These are phyloP conservation scores for Leucopsar rothschildi DNA, from an alignment of 2,113 vertebrate species.

Conservation along the genomic window DNA sequence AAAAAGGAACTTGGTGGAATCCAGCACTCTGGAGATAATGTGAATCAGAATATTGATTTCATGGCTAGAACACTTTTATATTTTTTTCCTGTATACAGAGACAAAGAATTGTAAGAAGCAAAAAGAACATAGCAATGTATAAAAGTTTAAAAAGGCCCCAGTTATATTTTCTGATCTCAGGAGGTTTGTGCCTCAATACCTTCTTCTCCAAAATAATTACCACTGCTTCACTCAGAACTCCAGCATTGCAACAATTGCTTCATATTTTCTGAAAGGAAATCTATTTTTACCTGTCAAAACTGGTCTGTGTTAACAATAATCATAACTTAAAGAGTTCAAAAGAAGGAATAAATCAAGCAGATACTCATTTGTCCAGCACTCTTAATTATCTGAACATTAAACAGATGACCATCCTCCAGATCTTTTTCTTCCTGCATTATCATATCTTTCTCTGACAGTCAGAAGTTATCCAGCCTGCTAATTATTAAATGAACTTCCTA, in stretches of 20 bases:
- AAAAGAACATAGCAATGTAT: not conserved
- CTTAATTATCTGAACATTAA: not conserved
- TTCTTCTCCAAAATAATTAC: not conserved
- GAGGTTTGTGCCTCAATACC: not conserved
- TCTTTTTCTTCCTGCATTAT: not conserved
- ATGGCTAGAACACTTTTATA: not conserved
- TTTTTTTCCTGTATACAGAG: not conserved
- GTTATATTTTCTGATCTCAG: not conserved
- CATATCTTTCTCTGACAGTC: not conserved
- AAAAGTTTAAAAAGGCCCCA: not conserved
- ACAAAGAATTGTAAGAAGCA: not conserved
- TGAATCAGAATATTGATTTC: not conserved
- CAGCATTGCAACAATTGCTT: not conserved
- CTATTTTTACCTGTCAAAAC: not conserved
- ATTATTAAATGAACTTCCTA: not conserved
- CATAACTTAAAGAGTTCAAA: not conserved
- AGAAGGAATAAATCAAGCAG: not conserved
- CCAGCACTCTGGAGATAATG: not conserved
- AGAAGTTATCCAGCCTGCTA: not conserved
- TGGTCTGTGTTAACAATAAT: not conserved
- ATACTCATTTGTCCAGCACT: not conserved
- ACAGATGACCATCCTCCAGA: not conserved
- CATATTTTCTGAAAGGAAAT: conserved; percentile 23
- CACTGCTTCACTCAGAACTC: not conserved
- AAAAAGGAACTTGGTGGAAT: not conserved